A percentile compares a stretch with the other conserved stretches of the same genome.
Conservation (phyloP, 2,888 invertebrate genomes). For the Eupithecia vulgata region DNA sequence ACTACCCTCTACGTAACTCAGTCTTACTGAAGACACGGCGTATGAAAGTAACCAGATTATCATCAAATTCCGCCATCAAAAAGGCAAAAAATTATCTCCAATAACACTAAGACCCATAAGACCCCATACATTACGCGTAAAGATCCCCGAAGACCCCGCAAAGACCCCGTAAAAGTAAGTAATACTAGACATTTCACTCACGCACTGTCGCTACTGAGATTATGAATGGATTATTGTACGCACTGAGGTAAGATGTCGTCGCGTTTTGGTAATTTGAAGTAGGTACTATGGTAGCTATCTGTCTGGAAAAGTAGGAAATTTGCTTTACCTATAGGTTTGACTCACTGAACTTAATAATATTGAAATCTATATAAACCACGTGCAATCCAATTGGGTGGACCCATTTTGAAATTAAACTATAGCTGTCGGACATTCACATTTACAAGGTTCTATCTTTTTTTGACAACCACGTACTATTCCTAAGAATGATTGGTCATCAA, state of each 20-base stretch:
- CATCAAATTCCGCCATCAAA: slow-evolving; percentile 13
- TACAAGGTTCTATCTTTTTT: too few relatives aligned
- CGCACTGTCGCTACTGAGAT: slow-evolving; percentile 48
- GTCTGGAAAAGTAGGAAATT: too few relatives aligned
- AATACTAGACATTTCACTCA: slow-evolving; percentile 51
- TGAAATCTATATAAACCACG: too few relatives aligned
- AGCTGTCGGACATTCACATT: too few relatives aligned
- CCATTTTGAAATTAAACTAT: too few relatives aligned
- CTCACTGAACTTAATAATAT: not conserved
- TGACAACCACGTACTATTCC: too few relatives aligned
- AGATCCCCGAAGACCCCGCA: slow-evolving; percentile 1
- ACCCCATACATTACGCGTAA: slow-evolving; percentile 27
- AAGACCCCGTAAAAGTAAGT: slow-evolving; percentile 12
- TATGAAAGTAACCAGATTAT: not conserved
- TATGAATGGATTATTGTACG: slow-evolving; percentile 48
- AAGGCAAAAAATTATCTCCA: slow-evolving; percentile 31
- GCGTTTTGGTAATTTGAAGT: slow-evolving; percentile 28
- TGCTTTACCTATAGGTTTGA: too few relatives aligned
- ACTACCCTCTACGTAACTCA: not conserved
- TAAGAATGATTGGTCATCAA: too few relatives aligned
- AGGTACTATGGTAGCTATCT: too few relatives aligned
- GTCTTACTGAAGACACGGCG: not conserved
- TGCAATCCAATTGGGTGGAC: too few relatives aligned
- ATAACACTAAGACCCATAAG: slow-evolving; percentile 27
- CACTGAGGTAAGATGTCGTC: slow-evolving; percentile 44